phyloP scores from a whole-genome alignment of 2,797 vertebrate species.

The Siniperca undulata region DNA sequence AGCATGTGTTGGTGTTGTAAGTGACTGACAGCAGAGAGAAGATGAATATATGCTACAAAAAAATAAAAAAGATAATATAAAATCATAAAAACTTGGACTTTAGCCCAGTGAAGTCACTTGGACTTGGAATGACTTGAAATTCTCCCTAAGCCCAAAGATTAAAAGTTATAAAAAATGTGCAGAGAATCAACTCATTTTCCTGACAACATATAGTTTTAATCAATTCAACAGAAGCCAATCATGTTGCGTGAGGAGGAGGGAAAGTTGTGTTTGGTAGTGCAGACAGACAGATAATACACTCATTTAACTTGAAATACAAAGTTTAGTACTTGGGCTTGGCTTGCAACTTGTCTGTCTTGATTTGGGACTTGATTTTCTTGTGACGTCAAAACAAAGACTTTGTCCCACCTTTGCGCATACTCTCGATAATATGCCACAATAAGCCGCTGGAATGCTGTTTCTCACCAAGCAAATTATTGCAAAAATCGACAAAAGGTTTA shows the following conservation, averaged over 20 bases:
- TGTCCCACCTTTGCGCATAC: background rate
- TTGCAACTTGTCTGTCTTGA: background rate
- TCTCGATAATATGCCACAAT: background rate
- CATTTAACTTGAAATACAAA: background rate
- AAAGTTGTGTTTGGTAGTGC: too few species aligned
- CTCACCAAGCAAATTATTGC: slow-evolving; percentile 10
- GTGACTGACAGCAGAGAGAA: slow-evolving; percentile 5
- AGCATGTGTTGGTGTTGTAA: background rate
- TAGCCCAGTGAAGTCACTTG: too few species aligned
- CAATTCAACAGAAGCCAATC: background rate
- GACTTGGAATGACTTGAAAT: too few species aligned
- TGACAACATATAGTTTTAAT: background rate
- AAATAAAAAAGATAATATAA: too few species aligned
- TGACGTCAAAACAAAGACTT: background rate
- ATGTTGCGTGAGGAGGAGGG: background rate
- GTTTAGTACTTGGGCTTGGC: background rate
- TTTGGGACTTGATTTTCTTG: background rate
- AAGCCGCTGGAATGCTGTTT: background rate
- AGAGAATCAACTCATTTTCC: background rate
- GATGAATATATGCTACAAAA: background rate
- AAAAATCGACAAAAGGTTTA: background rate
- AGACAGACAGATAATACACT: background rate
- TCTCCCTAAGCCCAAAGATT: too few species aligned
- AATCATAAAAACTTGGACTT: too few species aligned
- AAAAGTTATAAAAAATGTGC: too few species aligned